A percentile compares a stretch with the other conserved stretches of the same genome.
Evolutionary conservation across 2,113 vertebrate species (phyloP).

Genomic region (Hippocampus mohnikei): DNA sequence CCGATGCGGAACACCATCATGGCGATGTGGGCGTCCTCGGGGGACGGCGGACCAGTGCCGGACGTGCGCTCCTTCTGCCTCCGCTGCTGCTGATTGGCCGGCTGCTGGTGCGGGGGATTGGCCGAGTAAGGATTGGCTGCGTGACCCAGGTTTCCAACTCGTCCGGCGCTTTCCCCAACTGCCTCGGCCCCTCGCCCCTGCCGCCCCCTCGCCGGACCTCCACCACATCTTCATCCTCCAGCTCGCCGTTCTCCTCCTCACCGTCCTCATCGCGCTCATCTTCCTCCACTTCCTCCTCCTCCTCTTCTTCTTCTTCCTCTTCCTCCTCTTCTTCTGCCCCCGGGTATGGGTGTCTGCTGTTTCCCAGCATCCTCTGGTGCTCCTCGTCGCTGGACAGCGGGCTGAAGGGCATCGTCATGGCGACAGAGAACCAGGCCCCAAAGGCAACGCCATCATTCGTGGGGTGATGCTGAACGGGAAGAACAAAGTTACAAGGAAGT

Average conservation of each 20-base stretch:
- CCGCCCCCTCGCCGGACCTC: constrained; percentile 59
- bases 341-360: constrained; percentile 73
- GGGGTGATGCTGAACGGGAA: constrained; percentile 60
- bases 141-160: constrained; percentile 66
- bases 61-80: constrained; percentile 78
- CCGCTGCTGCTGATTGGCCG: constrained; percentile 68
- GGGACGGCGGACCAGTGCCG: constrained; percentile 58
- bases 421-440: constrained; percentile 73
- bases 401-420: constrained; percentile 90
- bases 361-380: constrained; percentile 83
- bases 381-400: constrained; percentile 90
- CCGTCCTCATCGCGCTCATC: constrained; percentile 70
- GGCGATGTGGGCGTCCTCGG: constrained; percentile 83
- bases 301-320: constrained; percentile 84
- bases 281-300: constrained; percentile 74
- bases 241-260: constrained; percentile 70
- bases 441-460: constrained; percentile 74
- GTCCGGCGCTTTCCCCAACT: constrained; percentile 55
- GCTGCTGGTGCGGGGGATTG: constrained; percentile 72
- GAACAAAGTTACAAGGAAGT: constrained; percentile 4
- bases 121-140: constrained; percentile 70
- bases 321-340: constrained; percentile 81
- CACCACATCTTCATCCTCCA: constrained; percentile 62
- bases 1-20: constrained; percentile 94
- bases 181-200: constrained; percentile 64